Percentiles rank a stretch among this genome's conserved stretches.
phyloP scores from a whole-genome alignment of 2,113 vertebrate genomes.

The Prunella himalayana region DNA sequence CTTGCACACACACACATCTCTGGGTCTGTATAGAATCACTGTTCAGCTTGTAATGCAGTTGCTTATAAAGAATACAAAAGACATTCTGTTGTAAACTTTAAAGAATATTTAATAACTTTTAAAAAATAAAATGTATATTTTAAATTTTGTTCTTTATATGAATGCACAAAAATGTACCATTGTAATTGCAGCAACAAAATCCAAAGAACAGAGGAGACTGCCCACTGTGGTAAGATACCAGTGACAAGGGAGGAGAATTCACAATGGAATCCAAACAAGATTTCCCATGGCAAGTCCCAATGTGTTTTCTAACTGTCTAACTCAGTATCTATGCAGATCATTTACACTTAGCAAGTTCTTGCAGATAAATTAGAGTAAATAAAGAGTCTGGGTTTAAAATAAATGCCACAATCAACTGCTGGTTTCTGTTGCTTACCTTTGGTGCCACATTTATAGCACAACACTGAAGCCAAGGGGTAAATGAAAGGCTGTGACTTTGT shows the following conservation, averaged over 20 bases:
- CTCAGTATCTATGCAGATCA: neutral
- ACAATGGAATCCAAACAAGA: neutral
- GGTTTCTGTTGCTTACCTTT: neutral
- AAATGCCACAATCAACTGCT: neutral
- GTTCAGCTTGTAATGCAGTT: neutral
- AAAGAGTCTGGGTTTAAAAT: neutral
- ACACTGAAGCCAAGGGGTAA: neutral
- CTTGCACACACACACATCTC: neutral
- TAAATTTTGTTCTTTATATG: constrained; percentile 43
- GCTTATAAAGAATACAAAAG: constrained; percentile 61
- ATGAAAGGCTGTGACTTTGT: neutral
- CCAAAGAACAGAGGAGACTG: constrained; percentile 9
- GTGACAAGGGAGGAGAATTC: neutral
- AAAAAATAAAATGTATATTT: constrained; percentile 68
- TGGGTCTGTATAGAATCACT: neutral
- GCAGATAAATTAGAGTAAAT: neutral
- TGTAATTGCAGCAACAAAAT: constrained; percentile 11
- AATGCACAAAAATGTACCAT: constrained; percentile 54
- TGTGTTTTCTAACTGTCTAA: neutral
- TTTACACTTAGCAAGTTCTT: neutral
- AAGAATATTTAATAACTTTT: constrained; percentile 68
- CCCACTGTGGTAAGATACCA: neutral
- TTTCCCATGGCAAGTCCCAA: neutral
- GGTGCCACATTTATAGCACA: neutral
- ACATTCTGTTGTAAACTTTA: constrained; percentile 55